Base-by-base conservation (phyloP, 2,888 invertebrate genomes). In the Frankliniella intonsa region DNA sequence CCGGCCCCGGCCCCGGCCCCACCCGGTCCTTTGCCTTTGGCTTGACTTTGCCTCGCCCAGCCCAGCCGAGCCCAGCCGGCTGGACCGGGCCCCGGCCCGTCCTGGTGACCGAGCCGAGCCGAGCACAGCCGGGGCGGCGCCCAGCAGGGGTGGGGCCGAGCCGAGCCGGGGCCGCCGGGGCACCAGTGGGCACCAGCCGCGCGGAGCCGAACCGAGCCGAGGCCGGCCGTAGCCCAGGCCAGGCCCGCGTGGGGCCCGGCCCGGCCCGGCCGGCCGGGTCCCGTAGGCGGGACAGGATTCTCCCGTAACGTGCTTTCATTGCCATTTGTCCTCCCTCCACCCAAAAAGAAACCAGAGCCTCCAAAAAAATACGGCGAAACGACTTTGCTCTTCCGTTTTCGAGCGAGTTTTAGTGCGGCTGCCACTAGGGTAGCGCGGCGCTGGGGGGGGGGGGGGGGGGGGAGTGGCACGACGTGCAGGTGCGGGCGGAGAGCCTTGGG, bases 271-370 rank as follows among this genome's bases (percentile, higher is more conserved):
- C 62, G 62, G 8, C 19, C 62, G n/a, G 62, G 62, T 62, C 62
- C 62, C 62, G 62, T 62, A 62, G 62, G 62, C 62, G 62, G 62
- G 62, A 55, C 62, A 62, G 62, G 62, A 62, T 62, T n/a, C 62
- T 11, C 17, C 62, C 14, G 19, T 62, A 14, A 10, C 19, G 62
- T 62, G 62, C 62, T 62, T 62, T 62, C 62, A 17, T 62, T 62
- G 62, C 62, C 62, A 62, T 62, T 62, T 62, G 62, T 17, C n/a
- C 62, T 1, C 14, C 62, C 62, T 7, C 62, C 11, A 38, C 38
- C 38, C 5, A 38, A 38, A 38, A 38, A 38, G 38, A 38, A 38
- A 38, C 5, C n/a, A n/a, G n/a, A n/a, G n/a, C 38, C 5, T 38
- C 38, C 3, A 38, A 38, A 38, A 38, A 38, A 38, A 38, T 38